A percentile compares a stretch with the other conserved stretches of the same genome.
Conservation (phyloP, 2,113 vertebrate species). For the Falcunculus frontatus region DNA sequence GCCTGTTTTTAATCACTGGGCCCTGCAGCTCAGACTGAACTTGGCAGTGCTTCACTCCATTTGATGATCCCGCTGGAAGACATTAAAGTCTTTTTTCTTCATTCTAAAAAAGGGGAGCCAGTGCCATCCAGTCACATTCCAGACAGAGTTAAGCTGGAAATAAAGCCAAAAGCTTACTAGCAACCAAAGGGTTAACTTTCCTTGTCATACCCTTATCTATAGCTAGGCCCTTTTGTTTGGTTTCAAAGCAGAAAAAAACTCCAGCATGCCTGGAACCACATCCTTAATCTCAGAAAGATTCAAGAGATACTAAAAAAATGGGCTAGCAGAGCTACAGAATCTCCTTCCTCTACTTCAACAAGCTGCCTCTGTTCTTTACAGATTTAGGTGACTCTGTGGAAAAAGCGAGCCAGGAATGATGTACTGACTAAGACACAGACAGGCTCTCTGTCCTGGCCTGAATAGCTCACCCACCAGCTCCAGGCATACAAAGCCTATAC, state of each 20-base stretch:
- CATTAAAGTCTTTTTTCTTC: slow-evolving; percentile 20
- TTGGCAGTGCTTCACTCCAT: slow-evolving; percentile 31
- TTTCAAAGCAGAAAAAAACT: not conserved
- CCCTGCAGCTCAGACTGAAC: slow-evolving; percentile 8
- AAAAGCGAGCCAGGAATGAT: slow-evolving; percentile 19
- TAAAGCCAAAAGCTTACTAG: not conserved
- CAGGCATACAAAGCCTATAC: slow-evolving; percentile 51
- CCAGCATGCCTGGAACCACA: not conserved
- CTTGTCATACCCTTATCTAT: not conserved
- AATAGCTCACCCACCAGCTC: slow-evolving; percentile 39
- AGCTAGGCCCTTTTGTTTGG: slow-evolving; percentile 27
- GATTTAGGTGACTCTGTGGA: slow-evolving; percentile 36
- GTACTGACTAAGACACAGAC: slow-evolving; percentile 47
- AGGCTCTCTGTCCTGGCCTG: slow-evolving; percentile 33
- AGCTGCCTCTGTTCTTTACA: slow-evolving; percentile 28
- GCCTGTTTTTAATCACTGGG: slow-evolving; percentile 49
- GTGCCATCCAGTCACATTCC: not conserved
- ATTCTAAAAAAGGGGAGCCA: slow-evolving; percentile 2
- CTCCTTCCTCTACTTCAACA: slow-evolving; percentile 5
- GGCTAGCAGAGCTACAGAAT: not conserved
- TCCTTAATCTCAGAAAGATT: slow-evolving; percentile 32
- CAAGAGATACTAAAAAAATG: slow-evolving; percentile 7
- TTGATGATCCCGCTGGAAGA: slow-evolving; percentile 36
- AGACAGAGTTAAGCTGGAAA: not conserved
- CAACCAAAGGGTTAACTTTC: slow-evolving; percentile 15